Evolutionary conservation across 2,113 vertebrate genomes (phyloP), one percentile per base, ranked within the genome.

Genomic region (Garra rufa): DNA sequence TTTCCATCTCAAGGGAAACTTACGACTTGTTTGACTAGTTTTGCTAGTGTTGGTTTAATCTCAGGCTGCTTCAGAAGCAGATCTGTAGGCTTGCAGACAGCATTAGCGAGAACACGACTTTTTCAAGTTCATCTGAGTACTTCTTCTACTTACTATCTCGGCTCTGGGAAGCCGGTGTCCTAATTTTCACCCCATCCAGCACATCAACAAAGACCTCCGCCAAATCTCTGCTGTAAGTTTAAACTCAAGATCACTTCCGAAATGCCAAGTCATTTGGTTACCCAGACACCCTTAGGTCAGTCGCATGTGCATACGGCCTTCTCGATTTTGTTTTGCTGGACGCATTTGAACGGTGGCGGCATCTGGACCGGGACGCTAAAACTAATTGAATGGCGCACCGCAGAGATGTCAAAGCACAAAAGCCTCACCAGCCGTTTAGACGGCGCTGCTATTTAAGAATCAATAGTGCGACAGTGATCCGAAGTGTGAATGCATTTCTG

Each of bases 401-500:
- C 88, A 83, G 69, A 91, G 88, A 87, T 90, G 90, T 89, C 89
- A 88, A 86, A 90, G 89, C 86, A 91, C 85, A 88, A 89, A 89
- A 83, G 87, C 75, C 87, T 88, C 57, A 71, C 80, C 84, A 90
- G 90, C 90, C 88, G 90, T 90, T 88, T 89, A 90, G 90, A 92
- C 91, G 55, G 89, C 57, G 81, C 86, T 92, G 91, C 92, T 91
- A 92, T 92, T 92, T 93, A 92, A 90, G 89, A 92, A 93, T 93
- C 93, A 93, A 93, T 92, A 93, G 92, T 90, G 86, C 78, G 34
- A 65, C 85, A 75, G 91, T 85, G 85, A 88, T 83, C 61, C 48
- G 83, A 83, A 85, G 82, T 90, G 87, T 82, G 86, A 85, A 86
- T 81, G 63, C 76, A 71, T 88, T 67, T 78, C 79, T 84, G 83